Evolutionary conservation across 2,113 vertebrate species (phyloP), one percentile per base, ranked within the genome.

Genomic region (Brienomyrus longianalis): DNA sequence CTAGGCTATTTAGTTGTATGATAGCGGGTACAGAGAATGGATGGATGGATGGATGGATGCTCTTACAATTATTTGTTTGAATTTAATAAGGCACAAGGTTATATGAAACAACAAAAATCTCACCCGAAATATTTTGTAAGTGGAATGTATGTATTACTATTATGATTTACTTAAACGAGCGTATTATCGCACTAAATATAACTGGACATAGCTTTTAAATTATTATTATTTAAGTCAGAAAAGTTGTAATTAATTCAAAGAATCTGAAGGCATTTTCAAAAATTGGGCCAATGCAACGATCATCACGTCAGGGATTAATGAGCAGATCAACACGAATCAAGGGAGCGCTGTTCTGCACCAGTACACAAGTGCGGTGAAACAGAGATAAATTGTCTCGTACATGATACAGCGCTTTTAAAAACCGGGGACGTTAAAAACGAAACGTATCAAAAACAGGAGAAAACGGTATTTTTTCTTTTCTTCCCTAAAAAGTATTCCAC

Each of bases 281-380:
- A 88, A 86, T 35, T 54, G 85, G 85, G 85, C 85, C 50, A 52
- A 54, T 86, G 50, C 85, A 86, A 52, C 45, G 52, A n/a, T 48
- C 43, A 86, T 54, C 50, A 6, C 87, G 27, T 39, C 47, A 62
- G 39, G 87, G 88, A 83, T 35, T 83, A 83, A 89, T 54, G 35
- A 83, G 52, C 74, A 83, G 88, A 83, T 83, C 88, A 89, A 54
- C 88, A 54, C 88, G 88, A 83, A 89, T 89, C 43, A 70, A 59
- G 21, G 45, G 21, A 88, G 56, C 88, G 23, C 19, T 27, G 50
- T 83, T 89, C 70, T 80, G 88, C 70, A 89, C 70, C 88, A 54
- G 27, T 27, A 48, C 88, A 47, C 88, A 39, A 80, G 88, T n/a
- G 48, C 31, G 66, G 88, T n/a, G 88, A 89, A 50, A 51, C 88